A percentile compares a stretch with the other conserved stretches of the same genome.
phyloP scores from a whole-genome alignment of 2,113 vertebrate genomes.

The Scortum barcoo region DNA sequence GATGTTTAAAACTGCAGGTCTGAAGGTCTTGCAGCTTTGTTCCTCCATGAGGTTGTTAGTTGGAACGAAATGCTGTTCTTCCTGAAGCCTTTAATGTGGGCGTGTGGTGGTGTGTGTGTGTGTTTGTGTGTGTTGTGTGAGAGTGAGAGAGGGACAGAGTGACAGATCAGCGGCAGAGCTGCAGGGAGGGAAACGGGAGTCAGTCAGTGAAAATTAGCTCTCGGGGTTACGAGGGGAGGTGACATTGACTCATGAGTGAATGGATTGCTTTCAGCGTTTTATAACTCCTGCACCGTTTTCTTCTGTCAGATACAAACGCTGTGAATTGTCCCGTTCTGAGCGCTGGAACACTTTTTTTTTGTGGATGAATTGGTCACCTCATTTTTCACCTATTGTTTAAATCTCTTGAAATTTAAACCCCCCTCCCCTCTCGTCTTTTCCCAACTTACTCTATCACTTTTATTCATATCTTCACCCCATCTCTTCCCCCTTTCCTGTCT shows the following conservation, averaged over 20 bases:
- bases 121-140: not conserved
- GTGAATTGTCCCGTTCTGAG: slow-evolving; percentile 46
- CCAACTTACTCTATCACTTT: not conserved
- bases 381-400: slow-evolving; percentile 34
- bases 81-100: slow-evolving; percentile 5
- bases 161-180: slow-evolving; percentile 48
- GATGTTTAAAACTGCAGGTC: not conserved
- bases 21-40: not conserved
- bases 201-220: slow-evolving; percentile 59
- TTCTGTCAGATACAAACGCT: slow-evolving; percentile 31
- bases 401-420: slow-evolving; percentile 2
- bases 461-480: not conserved
- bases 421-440: not conserved
- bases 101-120: not conserved
- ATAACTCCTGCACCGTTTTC: slow-evolving; percentile 24
- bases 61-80: not conserved
- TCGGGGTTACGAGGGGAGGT: slow-evolving; percentile 48
- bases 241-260: slow-evolving; percentile 71
- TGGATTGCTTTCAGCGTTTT: slow-evolving; percentile 61
- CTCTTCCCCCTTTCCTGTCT: slow-evolving; percentile 3
- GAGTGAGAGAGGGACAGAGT: slow-evolving; percentile 1
- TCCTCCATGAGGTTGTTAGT: not conserved
- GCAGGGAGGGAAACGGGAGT: slow-evolving; percentile 40
- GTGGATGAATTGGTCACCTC: slow-evolving; percentile 35
- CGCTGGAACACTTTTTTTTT: slow-evolving; percentile 3